Base-by-base conservation (phyloP, 2,797 vertebrate genomes). In the Hafferia zeledoni region DNA sequence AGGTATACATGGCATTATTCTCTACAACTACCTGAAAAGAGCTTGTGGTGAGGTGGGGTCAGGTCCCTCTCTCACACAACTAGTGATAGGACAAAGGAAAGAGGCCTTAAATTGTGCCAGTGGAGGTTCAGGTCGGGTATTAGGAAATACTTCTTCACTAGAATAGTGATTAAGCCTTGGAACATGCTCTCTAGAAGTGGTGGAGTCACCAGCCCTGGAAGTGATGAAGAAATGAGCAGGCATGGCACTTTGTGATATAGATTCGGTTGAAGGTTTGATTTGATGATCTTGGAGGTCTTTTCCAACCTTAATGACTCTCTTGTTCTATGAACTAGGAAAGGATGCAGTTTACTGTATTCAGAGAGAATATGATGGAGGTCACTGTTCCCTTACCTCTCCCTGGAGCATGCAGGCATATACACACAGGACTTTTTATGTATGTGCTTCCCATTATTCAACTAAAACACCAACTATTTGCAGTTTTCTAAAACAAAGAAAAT, bases 211-310 rank as follows among this genome's bases (percentile, higher is more conserved):
- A 59, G 8, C 18, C 17, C 22, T 43, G 39, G 20, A 78, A 84
- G 33, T 2, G 3, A 10, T 79, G 30, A 53, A 72, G 39, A 65
- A 78, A 47, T 28, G 16, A 84, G 15, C 9, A 59, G 17, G 33
- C 15, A 9, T 20, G 12, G 39, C 17, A 47, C 15, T 41, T 35
- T 12, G 64, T 5, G 46, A 53, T 47, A 59, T 6, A 7, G 59
- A 71, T 59, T 71, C 0, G 0, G 25, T 6, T 1, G 0, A 59
- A 83, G 22, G 50, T 9, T 59, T 6, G 20, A 52, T 60, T 31
- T 65, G 9, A 47, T n/a, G 3, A 65, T 24, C 22, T 41, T 12
- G 28, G 52, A 78, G 12, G 25, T 47, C 12, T 71, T 35, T 71
- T 53, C 12, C 56, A 63, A 43, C 31, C 35, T 43, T 37, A 56